Evolutionary conservation across 2,888 invertebrate genomes (phyloP), one percentile per base, ranked within the genome.

Genomic region (Dyspetes luteomarginatus): DNA sequence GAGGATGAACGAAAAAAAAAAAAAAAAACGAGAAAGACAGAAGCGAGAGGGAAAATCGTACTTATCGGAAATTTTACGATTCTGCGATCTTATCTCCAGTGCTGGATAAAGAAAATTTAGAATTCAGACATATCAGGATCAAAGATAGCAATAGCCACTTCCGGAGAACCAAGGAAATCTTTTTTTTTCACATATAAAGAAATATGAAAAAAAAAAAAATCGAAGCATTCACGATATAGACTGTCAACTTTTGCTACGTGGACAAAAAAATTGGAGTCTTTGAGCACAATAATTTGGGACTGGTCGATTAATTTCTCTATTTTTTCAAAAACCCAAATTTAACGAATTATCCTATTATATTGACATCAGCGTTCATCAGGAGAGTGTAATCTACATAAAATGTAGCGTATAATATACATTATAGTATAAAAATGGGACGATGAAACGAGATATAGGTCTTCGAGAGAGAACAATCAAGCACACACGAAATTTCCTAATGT

Each of bases 311-410:
- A 4, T 52, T 62, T 69, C 41, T 60, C 43, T 45, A 58, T 36
- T 36, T 15, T n/a, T 65, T 48, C 30, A n/a, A 28, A 9, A 28
- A 12, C 15, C 60, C 67, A 75, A 68, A 69, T 85, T 83, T 83
- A 79, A 83, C 77, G 84, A 84, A 88, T 87, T 82, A 83, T 83
- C 84, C 84, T 84, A 89, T 89, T 90, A 89, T 85, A 89, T 89
- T 79, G 86, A 87, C 89, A 89, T 89, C 89, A 89, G 83, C 60
- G 78, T 65, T 75, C 48, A 65, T 65, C 43, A 77, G 74, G 24
- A 50, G 15, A 52, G 5, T 19, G 22, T 41, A 19, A 12, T 48
- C 36, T 65, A 71, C 12, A 36, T 36, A 36, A 36, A 30, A 24
- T 43, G n/a, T 56, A 17, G 4, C 12, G 41, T 64, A 19, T 28